Evolutionary conservation across 2,113 vertebrate genomes (phyloP), one percentile per base, ranked within the genome.

Genomic region (Phalacrocorax aristotelis): DNA sequence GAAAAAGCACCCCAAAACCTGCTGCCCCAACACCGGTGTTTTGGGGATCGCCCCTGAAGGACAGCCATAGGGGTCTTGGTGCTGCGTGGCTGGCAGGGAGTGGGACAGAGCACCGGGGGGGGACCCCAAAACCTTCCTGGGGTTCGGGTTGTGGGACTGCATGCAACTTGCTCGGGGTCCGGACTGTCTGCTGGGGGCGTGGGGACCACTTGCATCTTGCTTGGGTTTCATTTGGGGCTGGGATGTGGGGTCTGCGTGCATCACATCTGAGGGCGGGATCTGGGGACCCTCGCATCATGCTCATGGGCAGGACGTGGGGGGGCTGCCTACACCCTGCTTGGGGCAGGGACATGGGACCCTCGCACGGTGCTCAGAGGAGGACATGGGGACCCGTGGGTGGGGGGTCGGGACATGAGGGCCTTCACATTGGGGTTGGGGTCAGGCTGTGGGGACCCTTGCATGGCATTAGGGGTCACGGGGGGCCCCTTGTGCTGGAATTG

Each of bases 151-250:
- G 30, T 21, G 44, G 29, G n/a, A 13, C 60, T 69, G 69, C 54
- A 16, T 12, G 62, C 32, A 16, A 26, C 62, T 87, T 2, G 3
- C 27, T 5, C 1, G 4, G 40, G 71, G 23, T 21, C 34, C 1
- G 7, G 11, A 12, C n/a, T 5, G 27, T 0, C 0, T 5, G 32
- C 18, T 77, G 0, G 1, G 60, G 32, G 16, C 3, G 4, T 3
- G 5, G 71, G 62, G 48, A 11, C 8, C 15, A 4, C 42, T 20
- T 15, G 58, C 3, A 2, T 48, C 42, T 30, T 16, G 55, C 6
- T 13, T 11, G 26, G 29, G 23, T 26, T 85, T 78, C 13, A 4
- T 18, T 10, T 27, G 40, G 78, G 49, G n/a, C 3, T 11, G 11
- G 87, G 26, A 62, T 14, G 18, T 10, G 48, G 48, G 17, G 48